These are phyloP conservation scores for Diachasma alloeum DNA, from an alignment of 1,140 invertebrate genomes.

Conservation along the genomic window DNA sequence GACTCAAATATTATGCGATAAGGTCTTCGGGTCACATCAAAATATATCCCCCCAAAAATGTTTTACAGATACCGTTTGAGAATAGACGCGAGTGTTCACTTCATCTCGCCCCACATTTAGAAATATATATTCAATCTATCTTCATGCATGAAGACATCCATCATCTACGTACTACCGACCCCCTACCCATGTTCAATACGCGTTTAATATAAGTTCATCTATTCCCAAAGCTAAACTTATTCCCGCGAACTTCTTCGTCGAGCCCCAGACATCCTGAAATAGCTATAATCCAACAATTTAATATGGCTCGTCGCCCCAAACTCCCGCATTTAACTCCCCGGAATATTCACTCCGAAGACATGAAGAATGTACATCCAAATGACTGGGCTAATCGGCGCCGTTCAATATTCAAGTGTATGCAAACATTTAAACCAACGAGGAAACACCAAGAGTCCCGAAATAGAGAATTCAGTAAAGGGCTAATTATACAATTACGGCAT, in stretches of 20 bases:
- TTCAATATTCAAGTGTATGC: neutral
- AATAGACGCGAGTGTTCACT: too few species aligned
- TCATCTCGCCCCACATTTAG: too few species aligned
- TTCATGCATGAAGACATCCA: too few species aligned
- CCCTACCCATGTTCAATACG: neutral
- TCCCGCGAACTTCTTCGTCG: too few species aligned
- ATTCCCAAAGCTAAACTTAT: too few species aligned
- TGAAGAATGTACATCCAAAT: neutral
- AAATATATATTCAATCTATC: too few species aligned
- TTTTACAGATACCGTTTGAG: too few species aligned
- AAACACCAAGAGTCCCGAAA: neutral
- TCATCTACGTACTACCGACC: neutral
- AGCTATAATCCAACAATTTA: neutral
- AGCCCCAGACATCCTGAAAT: neutral
- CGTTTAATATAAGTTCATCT: too few species aligned
- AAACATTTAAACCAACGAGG: neutral
- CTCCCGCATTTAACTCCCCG: neutral
- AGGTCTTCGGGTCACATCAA: too few species aligned
- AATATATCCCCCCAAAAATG: too few species aligned
- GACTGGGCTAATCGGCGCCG: neutral
- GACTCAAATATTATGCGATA: too few species aligned
- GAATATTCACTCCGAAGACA: neutral
- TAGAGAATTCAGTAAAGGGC: neutral
- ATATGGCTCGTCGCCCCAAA: neutral
- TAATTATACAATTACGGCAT: neutral